Percentiles rank a stretch among this genome's conserved stretches.
phyloP scores from a whole-genome alignment of 2,888 invertebrate genomes.

The Phengaris alcon region DNA sequence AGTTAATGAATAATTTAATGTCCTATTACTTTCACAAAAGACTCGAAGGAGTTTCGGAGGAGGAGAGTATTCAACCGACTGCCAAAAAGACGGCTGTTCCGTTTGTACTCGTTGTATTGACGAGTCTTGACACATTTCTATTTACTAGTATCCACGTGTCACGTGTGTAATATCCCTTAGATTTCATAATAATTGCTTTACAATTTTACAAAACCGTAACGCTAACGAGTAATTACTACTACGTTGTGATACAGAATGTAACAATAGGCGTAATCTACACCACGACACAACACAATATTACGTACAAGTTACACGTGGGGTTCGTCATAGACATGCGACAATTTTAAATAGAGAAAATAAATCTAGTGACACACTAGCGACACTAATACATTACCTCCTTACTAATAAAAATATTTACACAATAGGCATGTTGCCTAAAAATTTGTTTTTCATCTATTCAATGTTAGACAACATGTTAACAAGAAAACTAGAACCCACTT shows the following conservation, averaged over 20 bases:
- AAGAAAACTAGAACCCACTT: too few relatives aligned
- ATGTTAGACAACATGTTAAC: too few relatives aligned
- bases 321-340: not conserved
- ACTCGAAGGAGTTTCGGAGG: too few relatives aligned
- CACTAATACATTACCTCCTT: not conserved
- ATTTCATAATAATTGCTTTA: conserved; percentile 10
- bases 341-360: not conserved
- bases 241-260: not conserved
- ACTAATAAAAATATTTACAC: too few relatives aligned
- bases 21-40: too few relatives aligned
- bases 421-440: too few relatives aligned
- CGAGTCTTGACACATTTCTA: too few relatives aligned
- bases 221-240: not conserved
- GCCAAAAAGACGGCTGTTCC: too few relatives aligned
- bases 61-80: too few relatives aligned
- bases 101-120: too few relatives aligned
- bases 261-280: not conserved
- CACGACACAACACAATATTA: not conserved
- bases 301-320: not conserved
- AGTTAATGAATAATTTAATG: too few relatives aligned
- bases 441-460: too few relatives aligned
- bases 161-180: not conserved
- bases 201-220: not conserved
- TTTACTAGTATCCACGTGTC: not conserved
- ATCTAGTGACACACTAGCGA: not conserved